Base-by-base conservation (phyloP, 1,140 invertebrate species). In the Papilio helenus region DNA sequence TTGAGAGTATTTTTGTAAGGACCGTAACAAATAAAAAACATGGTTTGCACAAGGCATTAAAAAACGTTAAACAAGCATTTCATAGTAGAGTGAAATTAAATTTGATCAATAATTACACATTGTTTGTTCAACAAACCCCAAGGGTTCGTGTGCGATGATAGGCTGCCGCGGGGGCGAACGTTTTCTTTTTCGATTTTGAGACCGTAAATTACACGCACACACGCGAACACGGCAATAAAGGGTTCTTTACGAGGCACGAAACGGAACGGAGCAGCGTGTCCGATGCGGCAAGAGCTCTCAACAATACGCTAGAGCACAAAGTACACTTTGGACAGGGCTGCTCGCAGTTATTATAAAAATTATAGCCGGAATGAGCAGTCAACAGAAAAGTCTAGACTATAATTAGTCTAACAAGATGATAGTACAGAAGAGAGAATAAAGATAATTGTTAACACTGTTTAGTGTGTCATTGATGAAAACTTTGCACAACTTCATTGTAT, bases 201-300 rank as follows among this genome's bases (percentile, higher is more conserved):
- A 80, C 81, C 84, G 86, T 86, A 87, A 84, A 86, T 87, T 85
- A 82, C 82, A 86, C 82, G 83, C 88, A 85, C 84, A 86, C 85
- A 87, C 84, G 83, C 84, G 80, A 82, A 61, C 49, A 65, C 68
- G 26, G 85, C 81, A 85, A 87, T 89, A 90, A 88, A 89, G 80
- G 83, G 83, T 85, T 87, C 82, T 90, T 89, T 91, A 87, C 81
- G 86, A 81, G 83, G 84, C 86, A 83, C 61, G 76, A 82, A 88
- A 89, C 86, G 85, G 85, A 83, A 84, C 82, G 65, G 65, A 79
- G 83, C 84, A 82, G 83, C 79, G 84, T 78, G 80, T 72, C 81
- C 80, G 84, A 83, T 81, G 82, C 77, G 81, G 73, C 73, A 68
- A 76, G 73, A 65, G 76, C 61, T 39, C 78, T 81, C 87, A 86